Evolutionary conservation across 2,888 invertebrate genomes (phyloP), one percentile per base, ranked within the genome.

Genomic region (Hypsopygia costalis): DNA sequence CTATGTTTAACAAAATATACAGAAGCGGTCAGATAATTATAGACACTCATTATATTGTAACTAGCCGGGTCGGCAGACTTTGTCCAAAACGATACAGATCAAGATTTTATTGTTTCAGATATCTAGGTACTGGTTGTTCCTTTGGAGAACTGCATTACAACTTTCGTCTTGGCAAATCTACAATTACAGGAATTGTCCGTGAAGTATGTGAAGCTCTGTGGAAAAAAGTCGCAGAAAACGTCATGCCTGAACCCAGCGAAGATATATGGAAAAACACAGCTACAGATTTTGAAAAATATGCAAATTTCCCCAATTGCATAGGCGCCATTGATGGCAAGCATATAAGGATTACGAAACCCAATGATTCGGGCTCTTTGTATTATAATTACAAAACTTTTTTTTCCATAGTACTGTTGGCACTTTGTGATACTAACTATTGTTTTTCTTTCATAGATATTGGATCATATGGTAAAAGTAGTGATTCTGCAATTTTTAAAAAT

Each of bases 271-370:
- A 50, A 40, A 38, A 36, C 35, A 56, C 58, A 31, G 51, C 56
- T 34, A 9, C 38, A 39, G 51, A 49, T 32, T 65, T 56, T 50
- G 39, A 57, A 29, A 46, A 32, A 44, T 47, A 40, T 36, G 49
- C 58, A 39, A 55, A 62, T 39, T 68, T 68, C 52, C 62, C 65
- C 11, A 49, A 62, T 43, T 48, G 48, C 39, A 39, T 51, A 21
- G 58, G 57, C 28, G 47, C 53, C 9, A 44, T 67, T 8, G 62
- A 62, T 42, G 64, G 63, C 10, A 55, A 55, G 31, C 49, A 55
- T 38, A 44, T 51, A 8, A 21, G 46, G 41, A 25, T 47, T 33
- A 46, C 41, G 44, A 47, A 52, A 47, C 51, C 55, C 47, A 36
- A 37, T n/a, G 9, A 37, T 11, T 8, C 8, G 34, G 46, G 42